phyloP scores from a whole-genome alignment of 1,140 invertebrate genomes.

The Apocrypta bakeri region DNA sequence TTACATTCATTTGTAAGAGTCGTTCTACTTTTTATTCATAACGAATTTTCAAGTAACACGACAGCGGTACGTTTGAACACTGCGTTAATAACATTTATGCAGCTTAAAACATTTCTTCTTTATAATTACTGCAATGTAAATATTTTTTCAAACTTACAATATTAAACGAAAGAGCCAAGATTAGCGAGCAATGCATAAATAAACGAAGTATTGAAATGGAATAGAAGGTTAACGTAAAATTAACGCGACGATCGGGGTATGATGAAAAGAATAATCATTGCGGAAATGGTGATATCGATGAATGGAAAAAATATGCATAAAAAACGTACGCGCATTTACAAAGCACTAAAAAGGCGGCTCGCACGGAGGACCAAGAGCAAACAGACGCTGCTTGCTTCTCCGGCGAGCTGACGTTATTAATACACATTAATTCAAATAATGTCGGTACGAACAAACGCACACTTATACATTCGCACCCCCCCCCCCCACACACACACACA shows the following conservation, averaged over 20 bases:
- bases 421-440: conserved; percentile 59
- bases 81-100: neutral
- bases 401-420: conserved; percentile 72
- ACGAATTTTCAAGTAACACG: neutral
- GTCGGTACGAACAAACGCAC: conserved; percentile 55
- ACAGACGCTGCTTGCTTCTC: conserved; percentile 68
- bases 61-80: neutral
- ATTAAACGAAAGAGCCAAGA: conserved; percentile 16
- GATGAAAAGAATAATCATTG: too few species aligned
- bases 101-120: conserved; percentile 14
- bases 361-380: conserved; percentile 71
- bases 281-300: neutral
- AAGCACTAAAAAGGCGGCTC: conserved; percentile 72
- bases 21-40: conserved; percentile 21
- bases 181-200: conserved; percentile 35
- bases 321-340: conserved; percentile 70
- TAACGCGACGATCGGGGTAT: neutral
- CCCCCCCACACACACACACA: too few species aligned
- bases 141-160: conserved; percentile 39
- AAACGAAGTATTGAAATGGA: conserved; percentile 33
- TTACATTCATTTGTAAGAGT: conserved; percentile 3
- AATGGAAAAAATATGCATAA: conserved; percentile 52
- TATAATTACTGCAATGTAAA: conserved; percentile 34
- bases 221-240: conserved; percentile 33
- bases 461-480: too few species aligned